These are phyloP conservation scores for Phasia obesa DNA, from an alignment of 2,888 invertebrate species.

Conservation along the genomic window DNA sequence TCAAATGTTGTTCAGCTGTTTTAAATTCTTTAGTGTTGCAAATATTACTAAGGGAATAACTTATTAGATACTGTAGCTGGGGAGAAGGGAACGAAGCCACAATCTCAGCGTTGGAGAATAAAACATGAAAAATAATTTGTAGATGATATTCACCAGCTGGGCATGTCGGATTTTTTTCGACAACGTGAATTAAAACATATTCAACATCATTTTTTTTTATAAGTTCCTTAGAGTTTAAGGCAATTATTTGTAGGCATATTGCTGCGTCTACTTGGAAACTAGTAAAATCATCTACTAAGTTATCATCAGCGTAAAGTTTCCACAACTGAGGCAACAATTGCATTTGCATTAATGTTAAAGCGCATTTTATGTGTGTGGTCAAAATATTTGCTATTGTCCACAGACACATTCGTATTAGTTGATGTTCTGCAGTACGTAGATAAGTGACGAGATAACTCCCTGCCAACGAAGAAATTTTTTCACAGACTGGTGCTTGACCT, in stretches of 20 bases:
- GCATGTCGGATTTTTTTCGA: slow-evolving; percentile 73
- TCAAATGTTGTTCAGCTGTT: slow-evolving; percentile 67
- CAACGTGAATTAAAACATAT: slow-evolving; percentile 73
- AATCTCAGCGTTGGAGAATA: slow-evolving; percentile 58
- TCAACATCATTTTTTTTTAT: slow-evolving; percentile 73
- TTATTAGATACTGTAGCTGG: slow-evolving; percentile 71
- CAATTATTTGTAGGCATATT: slow-evolving; percentile 76
- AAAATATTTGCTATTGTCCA: slow-evolving; percentile 81
- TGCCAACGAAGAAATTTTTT: slow-evolving; percentile 78
- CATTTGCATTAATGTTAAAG: slow-evolving; percentile 77
- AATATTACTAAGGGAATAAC: slow-evolving; percentile 72
- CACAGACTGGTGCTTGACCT: slow-evolving; percentile 78
- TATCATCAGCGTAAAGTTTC: slow-evolving; percentile 74
- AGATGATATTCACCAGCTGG: slow-evolving; percentile 76
- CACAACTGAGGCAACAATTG: slow-evolving; percentile 78
- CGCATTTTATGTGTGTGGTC: slow-evolving; percentile 76
- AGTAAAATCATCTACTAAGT: slow-evolving; percentile 19
- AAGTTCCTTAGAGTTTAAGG: slow-evolving; percentile 54
- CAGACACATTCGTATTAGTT: slow-evolving; percentile 77
- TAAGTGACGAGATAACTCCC: slow-evolving; percentile 80
- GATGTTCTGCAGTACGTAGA: slow-evolving; percentile 75
- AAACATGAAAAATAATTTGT: slow-evolving; percentile 75
- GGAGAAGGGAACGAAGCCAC: slow-evolving; percentile 54
- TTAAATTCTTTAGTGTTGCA: slow-evolving; percentile 65
- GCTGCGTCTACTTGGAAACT: slow-evolving; percentile 78